Conservation (phyloP, 2,113 vertebrate species). For the Isichthys henryi region DNA sequence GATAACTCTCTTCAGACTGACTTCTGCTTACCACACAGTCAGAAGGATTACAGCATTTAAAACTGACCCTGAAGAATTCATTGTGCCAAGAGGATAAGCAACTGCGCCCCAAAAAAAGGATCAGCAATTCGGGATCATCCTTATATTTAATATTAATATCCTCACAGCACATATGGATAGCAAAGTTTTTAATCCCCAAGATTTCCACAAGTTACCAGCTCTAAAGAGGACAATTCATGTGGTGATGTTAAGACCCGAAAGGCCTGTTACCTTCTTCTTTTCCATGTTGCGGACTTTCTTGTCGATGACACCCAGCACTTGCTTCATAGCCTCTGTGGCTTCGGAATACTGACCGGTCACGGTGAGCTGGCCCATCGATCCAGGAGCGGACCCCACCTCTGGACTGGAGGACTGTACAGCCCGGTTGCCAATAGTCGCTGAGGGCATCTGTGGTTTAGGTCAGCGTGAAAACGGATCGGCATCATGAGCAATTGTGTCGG, state of each 20-base stretch:
- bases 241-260: background rate
- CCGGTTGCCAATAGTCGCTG: conserved; percentile 80
- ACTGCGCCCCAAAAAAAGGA: background rate
- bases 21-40: background rate
- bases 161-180: background rate
- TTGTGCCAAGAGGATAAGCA: background rate
- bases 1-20: background rate
- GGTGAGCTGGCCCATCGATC: conserved; percentile 47
- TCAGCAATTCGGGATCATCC: background rate
- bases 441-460: conserved; percentile 72
- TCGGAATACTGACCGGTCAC: conserved; percentile 47
- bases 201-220: background rate
- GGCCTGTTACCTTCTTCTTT: conserved; percentile 81
- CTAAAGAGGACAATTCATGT: too few relatives aligned
- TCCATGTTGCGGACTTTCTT: conserved; percentile 94
- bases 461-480: background rate
- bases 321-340: conserved; percentile 84
- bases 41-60: background rate
- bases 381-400: conserved; percentile 67
- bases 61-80: background rate
- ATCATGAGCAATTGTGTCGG: background rate
- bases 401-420: conserved; percentile 62
- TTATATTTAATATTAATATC: background rate
- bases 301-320: conserved; percentile 84
- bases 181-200: background rate